phyloP scores from a whole-genome alignment of 1,140 invertebrate species.

The Platorchestia sp. region DNA sequence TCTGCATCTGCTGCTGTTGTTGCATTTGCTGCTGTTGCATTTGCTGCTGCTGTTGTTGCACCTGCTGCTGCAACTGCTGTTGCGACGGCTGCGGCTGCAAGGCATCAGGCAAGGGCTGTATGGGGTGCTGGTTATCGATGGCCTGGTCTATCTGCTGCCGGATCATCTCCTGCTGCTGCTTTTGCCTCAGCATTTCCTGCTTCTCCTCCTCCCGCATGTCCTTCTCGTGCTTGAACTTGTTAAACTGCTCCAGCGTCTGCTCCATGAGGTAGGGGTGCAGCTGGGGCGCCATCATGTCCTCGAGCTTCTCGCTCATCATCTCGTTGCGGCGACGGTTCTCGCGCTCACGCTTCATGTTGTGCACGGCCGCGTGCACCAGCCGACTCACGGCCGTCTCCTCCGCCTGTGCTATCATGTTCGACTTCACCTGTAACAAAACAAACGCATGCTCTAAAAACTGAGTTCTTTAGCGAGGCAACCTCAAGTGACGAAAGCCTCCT shows the following conservation, averaged over 20 bases:
- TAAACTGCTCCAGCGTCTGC: slow-evolving; percentile 55
- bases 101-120: slow-evolving; percentile 32
- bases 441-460: too few relatives aligned
- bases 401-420: slow-evolving; percentile 90
- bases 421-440: slow-evolving; percentile 77
- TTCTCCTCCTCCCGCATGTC: slow-evolving; percentile 64
- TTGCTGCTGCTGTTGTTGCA: slow-evolving; percentile 51
- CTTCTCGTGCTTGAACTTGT: slow-evolving; percentile 64
- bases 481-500: too few relatives aligned
- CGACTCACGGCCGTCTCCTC: slow-evolving; percentile 90
- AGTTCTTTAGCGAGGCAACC: too few relatives aligned
- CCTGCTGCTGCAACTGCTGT: slow-evolving; percentile 58
- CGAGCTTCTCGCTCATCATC: slow-evolving; percentile 66
- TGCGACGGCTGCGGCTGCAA: slow-evolving; percentile 54
- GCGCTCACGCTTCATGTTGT: slow-evolving; percentile 77
- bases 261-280: slow-evolving; percentile 68
- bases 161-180: slow-evolving; percentile 63
- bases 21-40: slow-evolving; percentile 60
- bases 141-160: slow-evolving; percentile 53
- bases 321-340: slow-evolving; percentile 75
- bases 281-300: neutral
- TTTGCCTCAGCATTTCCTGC: slow-evolving; percentile 61
- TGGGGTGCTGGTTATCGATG: slow-evolving; percentile 56
- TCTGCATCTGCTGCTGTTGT: slow-evolving; percentile 65
- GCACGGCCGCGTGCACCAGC: slow-evolving; percentile 87